phyloP scores from a whole-genome alignment of 1,140 invertebrate species.

The Adoxophyes honmai region DNA sequence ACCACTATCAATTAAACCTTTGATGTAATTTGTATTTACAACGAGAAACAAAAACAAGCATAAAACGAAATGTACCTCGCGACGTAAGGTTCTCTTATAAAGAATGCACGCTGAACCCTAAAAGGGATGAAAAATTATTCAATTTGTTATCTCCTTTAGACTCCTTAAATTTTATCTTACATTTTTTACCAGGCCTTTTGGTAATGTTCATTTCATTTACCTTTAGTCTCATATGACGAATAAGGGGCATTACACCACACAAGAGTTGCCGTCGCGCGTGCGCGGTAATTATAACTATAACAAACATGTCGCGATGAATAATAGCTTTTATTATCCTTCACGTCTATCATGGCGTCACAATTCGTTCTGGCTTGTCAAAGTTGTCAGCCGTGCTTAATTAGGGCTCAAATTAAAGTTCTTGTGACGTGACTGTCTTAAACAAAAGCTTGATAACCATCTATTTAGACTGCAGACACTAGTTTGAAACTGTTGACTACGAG shows the following conservation, averaged over 20 bases:
- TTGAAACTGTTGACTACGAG: too few species aligned
- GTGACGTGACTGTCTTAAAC: slow-evolving; percentile 1
- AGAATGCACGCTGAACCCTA: background rate
- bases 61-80: too few species aligned
- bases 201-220: background rate
- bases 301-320: slow-evolving; percentile 3
- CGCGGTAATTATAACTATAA: background rate
- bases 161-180: slow-evolving; percentile 3
- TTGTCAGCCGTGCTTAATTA: slow-evolving; percentile 9
- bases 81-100: background rate
- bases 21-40: too few species aligned
- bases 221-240: slow-evolving; percentile 2
- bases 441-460: background rate
- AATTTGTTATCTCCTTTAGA: slow-evolving; percentile 6
- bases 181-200: slow-evolving; percentile 6
- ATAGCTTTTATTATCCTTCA: slow-evolving; percentile 6
- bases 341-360: background rate
- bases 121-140: slow-evolving; percentile 12
- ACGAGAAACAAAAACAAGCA: too few species aligned
- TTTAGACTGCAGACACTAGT: background rate
- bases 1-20: too few species aligned
- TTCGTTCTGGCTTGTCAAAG: slow-evolving; percentile 3
- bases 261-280: background rate
- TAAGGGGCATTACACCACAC: background rate
- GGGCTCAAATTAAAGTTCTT: slow-evolving; percentile 1